These are phyloP conservation scores for Hiodon tergisus DNA, from an alignment of 2,113 vertebrate species.

Conservation along the genomic window DNA sequence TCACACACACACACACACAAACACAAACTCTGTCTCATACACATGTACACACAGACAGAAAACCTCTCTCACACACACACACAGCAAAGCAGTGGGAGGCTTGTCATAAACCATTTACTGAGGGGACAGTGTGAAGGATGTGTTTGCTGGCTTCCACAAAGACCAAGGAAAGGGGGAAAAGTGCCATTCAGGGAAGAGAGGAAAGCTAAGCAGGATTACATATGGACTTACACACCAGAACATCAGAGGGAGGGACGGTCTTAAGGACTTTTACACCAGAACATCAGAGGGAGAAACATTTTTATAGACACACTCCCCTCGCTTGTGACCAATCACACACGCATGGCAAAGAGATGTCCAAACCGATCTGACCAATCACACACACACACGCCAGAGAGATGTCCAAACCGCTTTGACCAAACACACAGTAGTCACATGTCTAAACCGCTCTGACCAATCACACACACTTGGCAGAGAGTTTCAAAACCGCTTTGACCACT, in stretches of 20 bases:
- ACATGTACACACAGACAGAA: not conserved
- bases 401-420: not conserved
- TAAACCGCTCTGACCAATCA: no score
- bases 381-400: not conserved
- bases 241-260: not conserved
- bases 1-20: not conserved
- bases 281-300: not conserved
- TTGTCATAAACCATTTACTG: not conserved
- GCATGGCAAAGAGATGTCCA: no score
- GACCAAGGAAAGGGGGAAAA: not conserved
- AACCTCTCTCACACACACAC: not conserved
- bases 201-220: not conserved
- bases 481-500: no score
- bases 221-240: conserved; percentile 2
- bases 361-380: no score
- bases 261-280: not conserved
- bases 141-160: not conserved
- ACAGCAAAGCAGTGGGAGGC: not conserved
- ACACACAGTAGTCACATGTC: not conserved
- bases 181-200: not conserved
- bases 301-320: no score
- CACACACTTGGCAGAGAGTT: no score
- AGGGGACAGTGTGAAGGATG: not conserved
- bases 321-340: no score
- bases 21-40: conserved; percentile 19